Conservation (phyloP, 2,797 vertebrate species). For the Pseudochromis fuscus region DNA sequence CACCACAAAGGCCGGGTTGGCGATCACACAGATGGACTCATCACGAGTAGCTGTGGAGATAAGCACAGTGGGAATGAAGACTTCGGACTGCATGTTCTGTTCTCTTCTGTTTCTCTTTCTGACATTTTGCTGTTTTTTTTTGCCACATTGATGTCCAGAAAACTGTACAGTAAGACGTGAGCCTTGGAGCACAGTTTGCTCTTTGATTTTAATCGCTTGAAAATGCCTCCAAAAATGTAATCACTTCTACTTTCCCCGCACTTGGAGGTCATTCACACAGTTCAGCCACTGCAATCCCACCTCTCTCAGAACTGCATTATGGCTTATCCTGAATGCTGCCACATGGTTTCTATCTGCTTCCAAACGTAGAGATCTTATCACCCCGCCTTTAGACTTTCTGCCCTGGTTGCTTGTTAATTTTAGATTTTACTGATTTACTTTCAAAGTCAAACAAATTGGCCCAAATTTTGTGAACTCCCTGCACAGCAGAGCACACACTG, state of each 20-base stretch:
- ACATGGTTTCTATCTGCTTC: neutral
- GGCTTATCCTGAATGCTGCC: neutral
- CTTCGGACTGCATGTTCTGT: neutral
- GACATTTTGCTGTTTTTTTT: neutral
- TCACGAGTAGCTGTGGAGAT: conserved; percentile 91
- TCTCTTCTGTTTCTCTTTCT: neutral
- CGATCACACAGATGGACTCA: conserved; percentile 91
- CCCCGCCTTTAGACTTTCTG: conserved; percentile 14
- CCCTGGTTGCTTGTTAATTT: conserved; percentile 19
- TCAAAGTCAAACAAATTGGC: neutral
- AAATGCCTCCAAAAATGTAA: conserved; percentile 26
- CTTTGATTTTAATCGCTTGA: conserved; percentile 13
- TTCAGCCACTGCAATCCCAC: conserved; percentile 3
- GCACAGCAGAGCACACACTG: neutral
- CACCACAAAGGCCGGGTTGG: conserved; percentile 97
- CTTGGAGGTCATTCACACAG: conserved; percentile 21
- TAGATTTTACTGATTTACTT: conserved; percentile 22
- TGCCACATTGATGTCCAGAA: neutral
- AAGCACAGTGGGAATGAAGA: conserved; percentile 42
- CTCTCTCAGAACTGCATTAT: conserved; percentile 8
- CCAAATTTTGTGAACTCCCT: conserved; percentile 7
- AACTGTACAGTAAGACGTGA: neutral
- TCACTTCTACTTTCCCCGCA: neutral
- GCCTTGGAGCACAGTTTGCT: conserved; percentile 2
- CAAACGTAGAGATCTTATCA: conserved; percentile 33